These are phyloP conservation scores for Steinernema khuongi DNA, from an alignment of 1,140 invertebrate species.

Conservation along the genomic window DNA sequence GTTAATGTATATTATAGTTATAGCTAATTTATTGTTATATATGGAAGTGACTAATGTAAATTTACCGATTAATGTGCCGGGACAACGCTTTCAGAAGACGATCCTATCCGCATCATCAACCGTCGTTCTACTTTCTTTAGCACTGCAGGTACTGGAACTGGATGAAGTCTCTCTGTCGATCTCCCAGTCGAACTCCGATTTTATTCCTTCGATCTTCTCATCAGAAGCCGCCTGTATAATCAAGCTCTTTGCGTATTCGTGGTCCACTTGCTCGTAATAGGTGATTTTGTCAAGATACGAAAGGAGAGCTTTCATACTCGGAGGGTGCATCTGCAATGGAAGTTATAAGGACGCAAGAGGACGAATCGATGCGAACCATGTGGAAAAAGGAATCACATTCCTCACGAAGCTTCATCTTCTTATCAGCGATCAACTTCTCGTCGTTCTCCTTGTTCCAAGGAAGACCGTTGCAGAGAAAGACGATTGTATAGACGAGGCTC, in stretches of 20 bases:
- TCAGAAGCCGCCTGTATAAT: neutral
- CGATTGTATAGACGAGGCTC: neutral
- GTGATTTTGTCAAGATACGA: neutral
- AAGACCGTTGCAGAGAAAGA: neutral
- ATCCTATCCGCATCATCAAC: too few relatives aligned
- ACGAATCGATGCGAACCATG: neutral
- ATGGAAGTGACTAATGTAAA: too few relatives aligned
- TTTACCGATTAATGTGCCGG: too few relatives aligned
- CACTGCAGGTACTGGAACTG: too few relatives aligned
- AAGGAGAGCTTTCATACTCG: neutral
- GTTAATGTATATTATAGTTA: too few relatives aligned
- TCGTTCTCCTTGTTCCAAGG: neutral
- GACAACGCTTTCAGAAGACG: too few relatives aligned
- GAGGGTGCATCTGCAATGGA: neutral
- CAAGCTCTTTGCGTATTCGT: neutral
- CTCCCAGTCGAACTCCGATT: neutral
- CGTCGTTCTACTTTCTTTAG: too few relatives aligned
- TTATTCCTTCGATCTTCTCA: neutral
- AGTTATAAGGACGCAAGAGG: neutral
- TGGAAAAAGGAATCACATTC: neutral
- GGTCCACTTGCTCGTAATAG: neutral
- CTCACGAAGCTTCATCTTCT: slow-evolving; percentile 4
- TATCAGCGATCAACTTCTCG: neutral
- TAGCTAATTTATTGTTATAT: too few relatives aligned
- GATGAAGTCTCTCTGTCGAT: too few relatives aligned